A percentile compares a stretch with the other conserved stretches of the same genome.
Conservation (phyloP, 2,888 invertebrate genomes). For the Caenorhabditis auriculariae region DNA sequence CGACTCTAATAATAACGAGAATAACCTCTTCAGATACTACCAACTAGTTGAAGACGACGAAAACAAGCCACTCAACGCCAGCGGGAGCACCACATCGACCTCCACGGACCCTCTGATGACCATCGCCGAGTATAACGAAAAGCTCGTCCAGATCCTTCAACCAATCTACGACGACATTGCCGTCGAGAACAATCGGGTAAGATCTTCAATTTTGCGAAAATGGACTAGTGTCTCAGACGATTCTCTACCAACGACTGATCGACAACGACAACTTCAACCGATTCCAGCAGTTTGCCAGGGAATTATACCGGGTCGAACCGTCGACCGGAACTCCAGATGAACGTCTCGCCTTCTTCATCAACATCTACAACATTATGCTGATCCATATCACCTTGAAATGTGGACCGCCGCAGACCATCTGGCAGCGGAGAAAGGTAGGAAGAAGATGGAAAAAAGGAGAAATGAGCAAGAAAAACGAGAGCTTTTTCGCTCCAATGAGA, state of each 20-base stretch:
- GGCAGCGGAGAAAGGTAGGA: conserved; percentile 67
- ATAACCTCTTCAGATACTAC: conserved; percentile 24
- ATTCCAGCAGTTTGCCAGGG: conserved; percentile 63
- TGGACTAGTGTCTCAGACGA: conserved; percentile 49
- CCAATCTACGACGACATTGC: conserved; percentile 64
- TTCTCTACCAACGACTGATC: conserved; percentile 65
- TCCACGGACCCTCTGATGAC: background rate
- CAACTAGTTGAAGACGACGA: conserved; percentile 64
- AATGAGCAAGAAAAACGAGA: background rate
- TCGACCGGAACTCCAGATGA: conserved; percentile 28
- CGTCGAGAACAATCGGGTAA: conserved; percentile 63
- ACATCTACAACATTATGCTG: conserved; percentile 68
- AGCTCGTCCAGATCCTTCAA: conserved; percentile 63
- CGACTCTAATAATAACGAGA: no score
- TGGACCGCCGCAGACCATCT: conserved; percentile 66
- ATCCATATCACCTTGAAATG: conserved; percentile 66
- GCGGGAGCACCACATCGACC: conserved; percentile 52
- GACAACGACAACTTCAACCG: conserved; percentile 63
- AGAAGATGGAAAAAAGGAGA: no score
- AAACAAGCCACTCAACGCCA: conserved; percentile 63
- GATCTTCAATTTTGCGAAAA: background rate
- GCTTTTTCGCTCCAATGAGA: no score
- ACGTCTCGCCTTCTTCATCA: conserved; percentile 67
- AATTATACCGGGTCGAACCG: conserved; percentile 63
- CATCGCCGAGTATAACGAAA: conserved; percentile 63